Evolutionary conservation across 37 sponge, comb jelly and placozoan species (phyloP), one percentile per base, ranked within the genome.

Genomic region (Cladorhizidae sp.): DNA sequence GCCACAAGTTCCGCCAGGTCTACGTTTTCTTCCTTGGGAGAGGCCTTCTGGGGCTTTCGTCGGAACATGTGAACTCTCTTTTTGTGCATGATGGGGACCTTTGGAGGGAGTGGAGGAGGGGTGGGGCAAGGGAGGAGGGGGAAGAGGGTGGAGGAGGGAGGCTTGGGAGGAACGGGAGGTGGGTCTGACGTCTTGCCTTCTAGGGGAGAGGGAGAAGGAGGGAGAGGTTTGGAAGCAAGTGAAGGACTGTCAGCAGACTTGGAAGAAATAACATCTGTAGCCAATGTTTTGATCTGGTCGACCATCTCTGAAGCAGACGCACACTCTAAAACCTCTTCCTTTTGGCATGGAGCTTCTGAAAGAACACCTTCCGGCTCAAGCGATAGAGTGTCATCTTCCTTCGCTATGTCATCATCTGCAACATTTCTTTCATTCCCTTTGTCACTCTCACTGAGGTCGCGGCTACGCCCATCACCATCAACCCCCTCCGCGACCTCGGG

Each of bases 1-100:
- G 40, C 9, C n/a, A 80, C 63, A 14, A 86, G 79, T 20, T 65
- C 67, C 1, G 40, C 64, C 14, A 86, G 52, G 21, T 79, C 73
- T 1, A 64, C 56, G 2, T 73, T 79, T 9, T 25, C 40, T 5
- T 40, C 25, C 41, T 23, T 40, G 40, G 70, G 42, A 49, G 72
- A 42, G 40, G 21, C 5, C 18, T 71, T 42, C 28, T 71, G 61
- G 38, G 1, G 54, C 3, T 3, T 29, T 0, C 23, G 76, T n/a
- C 28, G 28, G 65, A 3, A 33, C 1, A 26, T 29, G n/a, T n/a
- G n/a, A n/a, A n/a, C n/a, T n/a, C 23, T 23, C 72, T 40, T 72
- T 29, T 20, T 40, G 40, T 7, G 43, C 14, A 9, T 50, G 28
- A 52, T 14, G 23, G 55, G 74, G 39, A 21, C 62, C 6, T 21